Conservation (phyloP, 2,888 invertebrate species). For the Exocentrus adspersus region DNA sequence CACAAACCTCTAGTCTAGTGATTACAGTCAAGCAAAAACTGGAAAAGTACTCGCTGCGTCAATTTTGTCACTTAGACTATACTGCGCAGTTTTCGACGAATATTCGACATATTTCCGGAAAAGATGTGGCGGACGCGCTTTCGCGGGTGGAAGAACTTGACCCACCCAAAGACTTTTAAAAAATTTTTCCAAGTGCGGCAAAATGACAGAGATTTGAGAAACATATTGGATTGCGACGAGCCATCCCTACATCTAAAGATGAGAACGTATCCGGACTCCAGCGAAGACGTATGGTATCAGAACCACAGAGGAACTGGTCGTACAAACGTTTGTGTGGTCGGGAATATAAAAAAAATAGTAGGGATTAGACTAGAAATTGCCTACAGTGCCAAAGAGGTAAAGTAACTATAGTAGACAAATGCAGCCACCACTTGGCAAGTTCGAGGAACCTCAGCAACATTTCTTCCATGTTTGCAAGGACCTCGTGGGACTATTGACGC, state of each 20-base stretch:
- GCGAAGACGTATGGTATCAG: slow-evolving; percentile 18
- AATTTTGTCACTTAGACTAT: not conserved
- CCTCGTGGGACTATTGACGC: not conserved
- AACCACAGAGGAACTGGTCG: slow-evolving; percentile 48
- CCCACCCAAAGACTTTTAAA: not conserved
- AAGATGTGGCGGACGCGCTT: not conserved
- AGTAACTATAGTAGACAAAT: not conserved
- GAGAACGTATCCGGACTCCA: not conserved
- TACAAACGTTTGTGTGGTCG: slow-evolving; percentile 58
- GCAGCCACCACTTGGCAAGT: not conserved
- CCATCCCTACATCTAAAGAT: not conserved
- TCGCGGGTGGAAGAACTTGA: not conserved
- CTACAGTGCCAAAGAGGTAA: slow-evolving; percentile 41
- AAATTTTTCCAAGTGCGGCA: no score
- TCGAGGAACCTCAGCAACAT: not conserved
- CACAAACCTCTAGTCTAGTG: not conserved
- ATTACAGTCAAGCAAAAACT: not conserved
- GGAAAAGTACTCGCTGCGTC: not conserved
- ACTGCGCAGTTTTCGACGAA: no score
- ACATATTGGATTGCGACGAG: not conserved
- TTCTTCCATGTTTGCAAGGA: not conserved
- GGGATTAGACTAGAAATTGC: slow-evolving; percentile 53
- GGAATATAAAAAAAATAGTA: slow-evolving; percentile 53
- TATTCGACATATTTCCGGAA: not conserved
- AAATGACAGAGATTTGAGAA: not conserved